A percentile compares a stretch with the other conserved stretches of the same genome.
Evolutionary conservation across 2,888 invertebrate genomes (phyloP).

Genomic region (Esperia sulphurella): DNA sequence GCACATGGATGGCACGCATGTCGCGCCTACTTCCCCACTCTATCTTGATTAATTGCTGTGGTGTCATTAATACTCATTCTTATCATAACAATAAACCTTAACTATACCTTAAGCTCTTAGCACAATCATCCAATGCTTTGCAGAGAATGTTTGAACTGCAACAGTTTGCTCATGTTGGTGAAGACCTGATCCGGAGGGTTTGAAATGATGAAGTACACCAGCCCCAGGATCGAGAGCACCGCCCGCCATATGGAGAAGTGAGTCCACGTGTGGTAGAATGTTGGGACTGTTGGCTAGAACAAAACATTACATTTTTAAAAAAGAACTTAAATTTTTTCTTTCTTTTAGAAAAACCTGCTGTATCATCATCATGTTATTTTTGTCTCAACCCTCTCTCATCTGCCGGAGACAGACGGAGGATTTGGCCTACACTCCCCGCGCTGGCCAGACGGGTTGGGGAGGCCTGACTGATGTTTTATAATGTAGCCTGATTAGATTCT

Average conservation of each 20-base stretch:
- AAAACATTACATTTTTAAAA: neutral
- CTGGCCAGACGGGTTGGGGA: too few species aligned
- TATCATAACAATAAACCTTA: neutral
- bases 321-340: too few species aligned
- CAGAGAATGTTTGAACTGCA: constrained; percentile 66
- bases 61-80: neutral
- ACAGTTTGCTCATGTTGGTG: constrained; percentile 63
- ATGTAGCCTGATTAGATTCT: too few species aligned
- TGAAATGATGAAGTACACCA: constrained; percentile 78
- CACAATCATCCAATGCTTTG: constrained; percentile 68
- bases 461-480: too few species aligned
- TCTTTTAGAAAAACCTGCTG: too few species aligned
- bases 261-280: constrained; percentile 79
- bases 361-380: too few species aligned
- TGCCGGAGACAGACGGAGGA: too few species aligned
- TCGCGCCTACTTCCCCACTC: too few species aligned
- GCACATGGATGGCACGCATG: too few species aligned
- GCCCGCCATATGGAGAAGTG: constrained; percentile 81
- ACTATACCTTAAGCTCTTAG: neutral
- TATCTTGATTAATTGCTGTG: too few species aligned
- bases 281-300: constrained; percentile 73
- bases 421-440: too few species aligned
- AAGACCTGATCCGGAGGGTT: constrained; percentile 75
- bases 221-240: constrained; percentile 76
- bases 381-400: too few species aligned